Conservation (phyloP, 2,888 invertebrate species). For the Acleris cristana region DNA sequence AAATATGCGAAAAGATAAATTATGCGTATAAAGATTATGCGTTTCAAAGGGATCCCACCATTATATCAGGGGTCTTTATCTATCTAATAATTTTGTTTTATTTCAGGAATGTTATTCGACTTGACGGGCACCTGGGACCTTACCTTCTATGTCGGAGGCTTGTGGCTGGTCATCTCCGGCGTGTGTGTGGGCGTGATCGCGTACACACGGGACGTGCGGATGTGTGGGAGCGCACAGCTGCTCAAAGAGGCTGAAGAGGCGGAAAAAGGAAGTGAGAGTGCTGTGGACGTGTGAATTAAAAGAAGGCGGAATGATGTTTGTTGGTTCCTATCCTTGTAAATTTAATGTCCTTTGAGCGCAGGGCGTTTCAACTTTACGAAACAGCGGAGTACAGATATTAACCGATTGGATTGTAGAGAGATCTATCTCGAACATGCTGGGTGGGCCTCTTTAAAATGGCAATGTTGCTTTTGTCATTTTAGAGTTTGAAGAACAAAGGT, state of each 20-base stretch:
- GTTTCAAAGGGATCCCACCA: no score
- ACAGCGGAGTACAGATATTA: no score
- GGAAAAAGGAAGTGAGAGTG: constrained; percentile 38
- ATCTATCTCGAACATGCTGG: no score
- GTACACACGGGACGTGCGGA: constrained; percentile 62
- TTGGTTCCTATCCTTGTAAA: background rate
- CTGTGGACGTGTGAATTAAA: constrained; percentile 39
- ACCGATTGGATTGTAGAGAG: no score
- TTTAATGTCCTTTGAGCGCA: background rate
- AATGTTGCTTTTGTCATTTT: no score
- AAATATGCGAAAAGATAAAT: no score
- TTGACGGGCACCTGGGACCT: constrained; percentile 66
- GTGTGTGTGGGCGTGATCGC: constrained; percentile 66
- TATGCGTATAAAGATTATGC: no score
- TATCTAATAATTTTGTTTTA: no score
- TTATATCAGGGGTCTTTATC: no score
- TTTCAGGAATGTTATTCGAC: constrained; percentile 70
- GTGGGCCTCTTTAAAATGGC: no score
- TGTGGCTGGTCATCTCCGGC: constrained; percentile 69
- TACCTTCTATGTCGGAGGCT: constrained; percentile 71
- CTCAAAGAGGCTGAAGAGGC: constrained; percentile 60
- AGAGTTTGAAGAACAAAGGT: no score
- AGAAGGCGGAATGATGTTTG: background rate
- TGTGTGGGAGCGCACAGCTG: constrained; percentile 66
- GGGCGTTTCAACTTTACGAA: no score